Evolutionary conservation across 2,888 invertebrate genomes (phyloP).

Genomic region (Tethea ocularis): DNA sequence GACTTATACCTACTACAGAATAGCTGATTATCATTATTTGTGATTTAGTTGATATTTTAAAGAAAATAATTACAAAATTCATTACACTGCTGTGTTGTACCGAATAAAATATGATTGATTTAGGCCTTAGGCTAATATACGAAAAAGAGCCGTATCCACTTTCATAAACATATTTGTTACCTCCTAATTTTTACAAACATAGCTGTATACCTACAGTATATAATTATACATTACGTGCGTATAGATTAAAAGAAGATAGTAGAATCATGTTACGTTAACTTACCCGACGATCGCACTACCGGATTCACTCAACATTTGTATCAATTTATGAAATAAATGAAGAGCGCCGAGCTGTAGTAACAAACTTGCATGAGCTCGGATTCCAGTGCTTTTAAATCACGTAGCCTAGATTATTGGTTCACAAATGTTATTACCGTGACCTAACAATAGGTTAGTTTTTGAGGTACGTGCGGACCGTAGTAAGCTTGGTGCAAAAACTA

Average conservation of each 20-base stretch:
- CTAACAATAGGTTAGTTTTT: conserved; percentile 37
- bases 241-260: neutral
- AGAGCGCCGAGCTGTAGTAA: no score
- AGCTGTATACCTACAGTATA: neutral
- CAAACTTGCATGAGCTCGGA: neutral
- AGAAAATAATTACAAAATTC: no score
- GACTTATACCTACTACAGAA: no score
- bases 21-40: no score
- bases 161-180: neutral
- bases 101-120: neutral
- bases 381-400: no score
- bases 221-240: neutral
- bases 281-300: neutral
- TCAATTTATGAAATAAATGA: neutral
- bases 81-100: no score
- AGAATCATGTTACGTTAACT: neutral
- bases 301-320: neutral
- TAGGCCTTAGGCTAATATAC: conserved; percentile 8
- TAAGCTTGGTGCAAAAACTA: conserved; percentile 43
- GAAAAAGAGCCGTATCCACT: conserved; percentile 18
- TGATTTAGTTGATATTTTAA: no score
- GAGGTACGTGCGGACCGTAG: conserved; percentile 29
- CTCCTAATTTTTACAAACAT: neutral
- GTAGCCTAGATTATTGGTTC: neutral
- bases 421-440: conserved; percentile 36